These are phyloP conservation scores for Chromis chromis DNA, from an alignment of 2,797 vertebrate genomes.

Conservation along the genomic window DNA sequence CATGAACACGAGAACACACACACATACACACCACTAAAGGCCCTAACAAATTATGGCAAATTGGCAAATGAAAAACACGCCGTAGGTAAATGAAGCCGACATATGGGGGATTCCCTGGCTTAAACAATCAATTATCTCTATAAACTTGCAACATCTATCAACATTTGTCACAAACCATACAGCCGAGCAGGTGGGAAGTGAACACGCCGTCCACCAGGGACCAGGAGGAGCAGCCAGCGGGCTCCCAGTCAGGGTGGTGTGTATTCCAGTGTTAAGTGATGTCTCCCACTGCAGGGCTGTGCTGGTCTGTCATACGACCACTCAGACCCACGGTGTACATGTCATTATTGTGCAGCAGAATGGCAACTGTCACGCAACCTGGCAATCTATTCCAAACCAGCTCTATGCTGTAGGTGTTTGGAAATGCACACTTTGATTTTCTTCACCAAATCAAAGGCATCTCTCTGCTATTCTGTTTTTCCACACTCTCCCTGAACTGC, in stretches of 20 bases:
- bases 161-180: slow-evolving; percentile 78
- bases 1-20: not conserved
- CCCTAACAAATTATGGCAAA: slow-evolving; percentile 55
- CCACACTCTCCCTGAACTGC: slow-evolving; percentile 23
- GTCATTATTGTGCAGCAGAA: slow-evolving; percentile 73
- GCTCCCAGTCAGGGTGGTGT: slow-evolving; percentile 63
- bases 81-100: slow-evolving; percentile 50
- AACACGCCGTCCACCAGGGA: slow-evolving; percentile 67
- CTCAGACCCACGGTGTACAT: slow-evolving; percentile 76
- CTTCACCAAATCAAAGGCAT: slow-evolving; percentile 44
- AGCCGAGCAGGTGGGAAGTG: slow-evolving; percentile 77
- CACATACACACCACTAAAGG: slow-evolving; percentile 13
- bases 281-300: slow-evolving; percentile 76
- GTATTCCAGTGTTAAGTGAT: slow-evolving; percentile 73
- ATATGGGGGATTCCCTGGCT: slow-evolving; percentile 59
- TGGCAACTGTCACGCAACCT: slow-evolving; percentile 77
- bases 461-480: slow-evolving; percentile 35
- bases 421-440: slow-evolving; percentile 55
- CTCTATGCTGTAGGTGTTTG: slow-evolving; percentile 60
- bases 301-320: slow-evolving; percentile 70
- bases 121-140: slow-evolving; percentile 82
- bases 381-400: slow-evolving; percentile 73
- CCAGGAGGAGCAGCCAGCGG: slow-evolving; percentile 57
- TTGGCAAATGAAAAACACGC: slow-evolving; percentile 63
- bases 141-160: slow-evolving; percentile 82